phyloP scores from a whole-genome alignment of 2,888 invertebrate genomes.

The Desoria tigrina region DNA sequence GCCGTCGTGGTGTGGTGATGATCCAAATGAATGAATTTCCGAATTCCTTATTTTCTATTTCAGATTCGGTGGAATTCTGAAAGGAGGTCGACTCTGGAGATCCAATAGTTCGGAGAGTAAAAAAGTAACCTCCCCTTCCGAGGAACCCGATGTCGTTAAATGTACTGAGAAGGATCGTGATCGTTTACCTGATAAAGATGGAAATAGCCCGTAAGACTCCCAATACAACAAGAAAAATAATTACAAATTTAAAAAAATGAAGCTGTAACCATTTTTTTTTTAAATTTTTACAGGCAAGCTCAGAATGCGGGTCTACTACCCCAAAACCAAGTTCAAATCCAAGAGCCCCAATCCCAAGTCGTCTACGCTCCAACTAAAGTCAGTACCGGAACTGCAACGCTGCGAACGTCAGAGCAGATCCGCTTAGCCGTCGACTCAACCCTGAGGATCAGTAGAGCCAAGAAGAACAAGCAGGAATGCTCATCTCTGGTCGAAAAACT shows the following conservation, averaged over 20 bases:
- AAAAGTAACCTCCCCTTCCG: constrained; percentile 48
- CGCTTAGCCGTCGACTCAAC: constrained; percentile 67
- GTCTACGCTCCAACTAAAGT: constrained; percentile 42
- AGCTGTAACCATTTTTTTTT: constrained; percentile 5
- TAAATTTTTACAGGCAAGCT: constrained; percentile 5
- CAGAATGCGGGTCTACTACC: neutral
- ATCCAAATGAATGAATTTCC: no score
- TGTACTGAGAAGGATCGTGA: constrained; percentile 53
- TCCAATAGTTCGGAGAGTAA: constrained; percentile 53
- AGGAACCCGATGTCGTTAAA: constrained; percentile 53
- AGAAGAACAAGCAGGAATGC: constrained; percentile 61
- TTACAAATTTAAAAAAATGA: neutral
- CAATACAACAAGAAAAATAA: no score
- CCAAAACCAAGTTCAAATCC: constrained; percentile 38
- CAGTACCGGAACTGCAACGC: constrained; percentile 51
- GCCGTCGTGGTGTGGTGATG: no score
- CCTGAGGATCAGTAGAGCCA: constrained; percentile 61
- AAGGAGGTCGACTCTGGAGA: constrained; percentile 73
- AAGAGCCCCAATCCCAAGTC: constrained; percentile 27
- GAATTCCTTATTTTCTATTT: neutral
- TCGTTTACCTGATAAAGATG: constrained; percentile 44
- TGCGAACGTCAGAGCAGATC: constrained; percentile 53
- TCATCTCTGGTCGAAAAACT: constrained; percentile 80
- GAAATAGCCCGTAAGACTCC: constrained; percentile 16
- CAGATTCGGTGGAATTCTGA: constrained; percentile 68